Evolutionary conservation across 2,888 invertebrate genomes (phyloP).

Genomic region (Eupithecia centaureata): DNA sequence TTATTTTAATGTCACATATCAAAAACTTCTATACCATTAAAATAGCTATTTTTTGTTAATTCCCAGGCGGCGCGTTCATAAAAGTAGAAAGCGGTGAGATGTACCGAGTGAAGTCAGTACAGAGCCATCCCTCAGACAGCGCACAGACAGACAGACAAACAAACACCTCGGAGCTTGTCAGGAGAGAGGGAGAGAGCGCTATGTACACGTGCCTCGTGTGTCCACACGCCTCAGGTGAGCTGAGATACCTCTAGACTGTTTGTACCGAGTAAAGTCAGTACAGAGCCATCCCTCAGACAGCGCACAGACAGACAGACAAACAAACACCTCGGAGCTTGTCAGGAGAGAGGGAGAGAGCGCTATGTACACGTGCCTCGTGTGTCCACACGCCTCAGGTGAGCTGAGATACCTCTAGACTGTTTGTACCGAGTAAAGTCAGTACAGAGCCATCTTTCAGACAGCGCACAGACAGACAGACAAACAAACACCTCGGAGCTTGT

Average conservation of each 20-base stretch:
- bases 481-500: conserved; percentile 51
- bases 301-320: not conserved
- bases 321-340: conserved; percentile 51
- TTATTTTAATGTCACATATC: too few relatives aligned
- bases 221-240: not conserved
- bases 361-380: conserved; percentile 62
- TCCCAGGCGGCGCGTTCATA: conserved; percentile 72
- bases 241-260: not conserved
- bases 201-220: conserved; percentile 65
- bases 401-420: not conserved
- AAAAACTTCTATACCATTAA: too few relatives aligned
- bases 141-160: conserved; percentile 6
- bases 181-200: conserved; percentile 48
- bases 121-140: conserved; percentile 50
- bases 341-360: conserved; percentile 48
- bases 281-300: conserved; percentile 52
- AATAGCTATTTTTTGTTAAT: not conserved
- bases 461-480: conserved; percentile 2
- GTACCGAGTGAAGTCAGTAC: conserved; percentile 70
- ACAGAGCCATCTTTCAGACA: conserved; percentile 51
- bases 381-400: conserved; percentile 34
- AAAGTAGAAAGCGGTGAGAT: conserved; percentile 76
- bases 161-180: conserved; percentile 52
- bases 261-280: conserved; percentile 71
- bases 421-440: conserved; percentile 71